Base-by-base conservation (phyloP, 2,888 invertebrate genomes). In the Volucella inflata region DNA sequence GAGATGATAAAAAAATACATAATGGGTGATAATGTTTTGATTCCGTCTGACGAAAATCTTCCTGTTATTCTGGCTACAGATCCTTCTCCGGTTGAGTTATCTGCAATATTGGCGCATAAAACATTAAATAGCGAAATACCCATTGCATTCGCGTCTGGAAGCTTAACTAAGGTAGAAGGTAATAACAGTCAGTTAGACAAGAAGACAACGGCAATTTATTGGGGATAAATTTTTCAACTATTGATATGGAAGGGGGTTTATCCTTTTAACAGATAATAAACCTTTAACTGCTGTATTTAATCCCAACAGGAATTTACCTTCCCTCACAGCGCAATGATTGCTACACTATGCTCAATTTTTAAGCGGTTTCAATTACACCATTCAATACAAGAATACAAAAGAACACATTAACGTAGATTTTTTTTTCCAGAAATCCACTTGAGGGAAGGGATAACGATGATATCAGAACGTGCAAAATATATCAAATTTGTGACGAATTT, bases 1-100 rank as follows among this genome's bases (percentile, higher is more conserved):
- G 59, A 88, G 1, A 44, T 75, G 36, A 84, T 89, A 36, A 90
- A 90, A 59, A 21, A 40, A n/a, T 82, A 82, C 50, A 79, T 90
- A 3, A 71, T 79, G 12, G 74, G 87, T 16, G 67, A 70, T 16
- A 46, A 10, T 21, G 74, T 65, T 3, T 74, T 88, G 12, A 78
- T 82, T 2, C 88, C 87, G 38, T 87, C 81, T 50, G 68, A 87
- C 10, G 87, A 75, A 51, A 40, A 40, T 0, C 50, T 57, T 8
- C 68, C 50, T 10, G 16, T 88, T n/a, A 83, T 87, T 1, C 51
- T 89, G 36, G 40, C 80, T 2, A 88, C 87, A 68, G 88, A 88
- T 71, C 88, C 88, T 11, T 87, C 87, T 8, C 67, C 60, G 6
- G 48, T 46, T 9, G 83, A 59, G 10, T 48, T 83, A 40, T 75